phyloP scores from a whole-genome alignment of 1,140 invertebrate species.

The Grapholita molesta region DNA sequence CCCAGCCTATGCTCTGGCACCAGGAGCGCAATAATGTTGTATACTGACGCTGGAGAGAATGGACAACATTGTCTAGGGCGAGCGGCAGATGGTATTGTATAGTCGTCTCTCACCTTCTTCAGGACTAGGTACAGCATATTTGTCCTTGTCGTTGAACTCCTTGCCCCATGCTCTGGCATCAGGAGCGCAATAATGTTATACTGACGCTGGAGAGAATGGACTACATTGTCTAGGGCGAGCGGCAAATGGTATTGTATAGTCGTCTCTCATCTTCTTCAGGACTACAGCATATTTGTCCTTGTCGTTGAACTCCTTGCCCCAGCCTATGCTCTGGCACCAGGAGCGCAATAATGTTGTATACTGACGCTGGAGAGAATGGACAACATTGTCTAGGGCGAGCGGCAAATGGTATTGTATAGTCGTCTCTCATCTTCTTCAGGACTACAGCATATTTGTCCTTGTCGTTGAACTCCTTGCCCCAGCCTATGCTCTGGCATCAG shows the following conservation, averaged over 20 bases:
- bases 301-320: conserved; percentile 82
- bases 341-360: no score
- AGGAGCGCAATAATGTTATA: no score
- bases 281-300: conserved; percentile 80
- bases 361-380: conserved; percentile 32
- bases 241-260: not conserved
- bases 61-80: conserved; percentile 50
- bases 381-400: no score
- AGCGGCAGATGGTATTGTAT: not conserved
- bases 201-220: no score
- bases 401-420: not conserved
- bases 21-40: no score
- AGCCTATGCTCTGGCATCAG: conserved; percentile 82
- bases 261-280: conserved; percentile 79
- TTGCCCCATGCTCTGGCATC: conserved; percentile 82
- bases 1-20: conserved; percentile 83
- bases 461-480: conserved; percentile 82
- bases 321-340: conserved; percentile 81
- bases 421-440: conserved; percentile 79
- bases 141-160: conserved; percentile 76
- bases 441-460: conserved; percentile 80
- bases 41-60: conserved; percentile 37
- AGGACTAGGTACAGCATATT: conserved; percentile 82
- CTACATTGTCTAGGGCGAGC: not conserved
- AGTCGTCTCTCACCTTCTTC: conserved; percentile 75